Percentiles rank a stretch among this genome's conserved stretches.
These are phyloP conservation scores for Sminthopsis crassicaudata DNA, from an alignment of 2,113 vertebrate genomes.

Conservation along the genomic window DNA sequence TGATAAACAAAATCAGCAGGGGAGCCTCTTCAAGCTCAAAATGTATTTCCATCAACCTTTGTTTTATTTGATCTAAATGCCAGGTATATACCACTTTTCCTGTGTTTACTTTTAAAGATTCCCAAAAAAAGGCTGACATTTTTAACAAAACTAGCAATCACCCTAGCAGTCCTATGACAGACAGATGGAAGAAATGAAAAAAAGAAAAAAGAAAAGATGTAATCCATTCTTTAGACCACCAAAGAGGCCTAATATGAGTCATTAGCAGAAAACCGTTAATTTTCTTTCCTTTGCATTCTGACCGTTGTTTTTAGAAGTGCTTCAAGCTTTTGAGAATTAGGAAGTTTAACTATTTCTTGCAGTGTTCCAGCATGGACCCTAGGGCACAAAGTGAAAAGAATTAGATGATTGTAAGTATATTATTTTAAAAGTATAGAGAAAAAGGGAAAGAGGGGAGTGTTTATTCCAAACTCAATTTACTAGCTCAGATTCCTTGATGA, in stretches of 20 bases:
- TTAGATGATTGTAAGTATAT: conserved; percentile 42
- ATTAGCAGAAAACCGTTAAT: conserved; percentile 90
- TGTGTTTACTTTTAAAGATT: conserved; percentile 89
- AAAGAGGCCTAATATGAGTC: conserved; percentile 89
- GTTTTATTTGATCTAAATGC: conserved; percentile 93
- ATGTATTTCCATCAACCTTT: conserved; percentile 91
- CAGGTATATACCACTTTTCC: conserved; percentile 93
- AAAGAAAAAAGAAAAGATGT: conserved; percentile 82
- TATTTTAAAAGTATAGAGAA: conserved; percentile 62
- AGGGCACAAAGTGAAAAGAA: conserved; percentile 62
- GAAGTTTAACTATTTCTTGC: conserved; percentile 86
- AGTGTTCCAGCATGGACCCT: conserved; percentile 68
- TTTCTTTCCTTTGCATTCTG: conserved; percentile 83
- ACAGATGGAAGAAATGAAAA: conserved; percentile 84
- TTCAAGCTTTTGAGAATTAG: conserved; percentile 81
- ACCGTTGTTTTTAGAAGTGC: conserved; percentile 86
- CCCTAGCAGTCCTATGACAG: conserved; percentile 85
- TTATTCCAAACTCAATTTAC: background rate
- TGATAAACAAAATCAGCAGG: conserved; percentile 99
- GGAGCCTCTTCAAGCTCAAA: conserved; percentile 90
- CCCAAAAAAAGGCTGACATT: conserved; percentile 86
- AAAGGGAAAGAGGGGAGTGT: background rate
- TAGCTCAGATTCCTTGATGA: background rate
- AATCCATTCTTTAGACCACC: conserved; percentile 88
- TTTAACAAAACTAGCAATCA: conserved; percentile 91